A percentile compares a stretch with the other conserved stretches of the same genome.
phyloP scores from a whole-genome alignment of 2,888 invertebrate species.

The Lordiphosa fenestrarum region DNA sequence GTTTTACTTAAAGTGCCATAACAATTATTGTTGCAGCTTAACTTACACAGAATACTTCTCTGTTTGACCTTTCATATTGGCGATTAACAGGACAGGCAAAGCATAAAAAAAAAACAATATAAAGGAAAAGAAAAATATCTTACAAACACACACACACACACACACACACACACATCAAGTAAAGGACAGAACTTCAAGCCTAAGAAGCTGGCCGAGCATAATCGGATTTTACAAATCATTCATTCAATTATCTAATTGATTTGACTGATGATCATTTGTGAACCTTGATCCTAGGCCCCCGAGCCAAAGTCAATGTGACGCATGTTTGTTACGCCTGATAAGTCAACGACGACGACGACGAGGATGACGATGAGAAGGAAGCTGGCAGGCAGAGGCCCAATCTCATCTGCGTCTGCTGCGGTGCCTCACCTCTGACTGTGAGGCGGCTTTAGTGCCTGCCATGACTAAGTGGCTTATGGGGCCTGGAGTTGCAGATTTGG shows the following conservation, averaged over 20 bases:
- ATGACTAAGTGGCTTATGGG: constrained; percentile 59
- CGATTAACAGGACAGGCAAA: constrained; percentile 34
- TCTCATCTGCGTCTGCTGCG: constrained; percentile 15
- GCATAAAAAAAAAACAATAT: constrained; percentile 5
- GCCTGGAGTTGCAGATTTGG: constrained; percentile 34
- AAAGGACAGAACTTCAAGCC: constrained; percentile 11
- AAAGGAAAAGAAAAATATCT: constrained; percentile 12
- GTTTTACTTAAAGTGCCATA: constrained; percentile 26
- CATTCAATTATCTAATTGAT: constrained; percentile 75
- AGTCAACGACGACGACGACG: constrained; percentile 16
- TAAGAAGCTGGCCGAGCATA: constrained; percentile 41
- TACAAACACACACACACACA: constrained; percentile 7
- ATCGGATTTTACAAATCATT: constrained; percentile 76
- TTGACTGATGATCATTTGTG: constrained; percentile 76
- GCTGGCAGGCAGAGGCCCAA: constrained; percentile 4
- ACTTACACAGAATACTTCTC: constrained; percentile 3
- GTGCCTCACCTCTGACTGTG: constrained; percentile 39
- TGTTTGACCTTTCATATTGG: constrained; percentile 24
- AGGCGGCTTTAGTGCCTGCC: constrained; percentile 31
- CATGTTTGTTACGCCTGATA: constrained; percentile 70
- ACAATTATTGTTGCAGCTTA: neutral
- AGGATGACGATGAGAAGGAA: constrained; percentile 5
- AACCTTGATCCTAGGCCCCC: constrained; percentile 59
- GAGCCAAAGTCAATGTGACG: constrained; percentile 60
- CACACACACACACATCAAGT: constrained; percentile 6